phyloP scores from a whole-genome alignment of 1,140 invertebrate species.

The Metopolophium dirhodum region DNA sequence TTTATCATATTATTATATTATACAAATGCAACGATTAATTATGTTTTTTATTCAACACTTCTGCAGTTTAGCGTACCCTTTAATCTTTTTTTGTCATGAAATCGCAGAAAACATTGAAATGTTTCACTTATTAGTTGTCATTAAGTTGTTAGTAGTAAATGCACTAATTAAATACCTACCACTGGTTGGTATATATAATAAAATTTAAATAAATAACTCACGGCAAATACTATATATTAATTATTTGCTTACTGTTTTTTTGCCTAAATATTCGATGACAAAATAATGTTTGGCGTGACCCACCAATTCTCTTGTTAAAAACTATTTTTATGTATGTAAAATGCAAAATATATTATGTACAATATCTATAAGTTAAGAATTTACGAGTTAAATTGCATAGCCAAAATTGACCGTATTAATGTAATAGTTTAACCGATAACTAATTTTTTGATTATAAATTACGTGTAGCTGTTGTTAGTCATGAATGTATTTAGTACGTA shows the following conservation, averaged over 20 bases:
- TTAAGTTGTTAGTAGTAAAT: too few species aligned
- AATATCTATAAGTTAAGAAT: background rate
- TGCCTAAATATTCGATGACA: background rate
- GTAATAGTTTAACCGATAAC: background rate
- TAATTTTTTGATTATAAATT: background rate
- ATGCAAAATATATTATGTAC: background rate
- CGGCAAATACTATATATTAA: background rate
- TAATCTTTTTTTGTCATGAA: background rate
- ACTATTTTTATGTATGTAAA: background rate
- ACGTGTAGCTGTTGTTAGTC: background rate
- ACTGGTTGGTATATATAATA: background rate
- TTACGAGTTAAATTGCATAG: background rate
- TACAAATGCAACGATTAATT: background rate
- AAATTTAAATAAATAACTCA: background rate
- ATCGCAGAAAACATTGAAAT: background rate
- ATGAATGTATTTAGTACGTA: background rate
- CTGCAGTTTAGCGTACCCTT: background rate
- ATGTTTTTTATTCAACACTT: constrained; percentile 12
- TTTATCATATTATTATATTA: constrained; percentile 2
- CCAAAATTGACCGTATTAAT: background rate
- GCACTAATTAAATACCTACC: background rate
- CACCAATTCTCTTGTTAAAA: background rate
- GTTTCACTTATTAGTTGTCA: background rate
- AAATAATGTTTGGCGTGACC: background rate
- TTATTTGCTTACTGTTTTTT: background rate